Evolutionary conservation across 1,140 invertebrate species (phyloP).

Genomic region (Episyrphus balteatus): DNA sequence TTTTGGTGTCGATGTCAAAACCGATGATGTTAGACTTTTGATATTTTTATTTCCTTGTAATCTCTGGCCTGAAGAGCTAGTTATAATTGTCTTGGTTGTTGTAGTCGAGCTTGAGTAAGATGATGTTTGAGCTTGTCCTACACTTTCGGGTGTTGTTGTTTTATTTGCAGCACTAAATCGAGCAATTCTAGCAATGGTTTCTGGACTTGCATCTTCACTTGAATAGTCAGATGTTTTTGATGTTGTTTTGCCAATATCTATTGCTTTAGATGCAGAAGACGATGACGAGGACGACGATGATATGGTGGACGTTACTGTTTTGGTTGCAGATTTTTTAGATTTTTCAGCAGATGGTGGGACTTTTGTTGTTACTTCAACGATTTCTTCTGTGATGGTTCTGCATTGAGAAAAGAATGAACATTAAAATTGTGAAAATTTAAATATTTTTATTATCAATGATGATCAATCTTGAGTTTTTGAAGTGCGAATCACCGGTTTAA

Average conservation of each 20-base stretch:
- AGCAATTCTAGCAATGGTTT: conserved; percentile 3
- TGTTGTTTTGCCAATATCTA: conserved; percentile 9
- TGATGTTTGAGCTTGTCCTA: neutral
- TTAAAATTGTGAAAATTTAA: too few relatives aligned
- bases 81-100: conserved; percentile 13
- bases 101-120: conserved; percentile 5
- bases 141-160: conserved; percentile 2
- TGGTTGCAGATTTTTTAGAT: conserved; percentile 1
- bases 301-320: conserved; percentile 8
- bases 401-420: neutral
- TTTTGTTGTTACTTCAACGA: conserved; percentile 13
- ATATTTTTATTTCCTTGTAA: conserved; percentile 4
- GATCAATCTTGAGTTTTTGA: too few relatives aligned
- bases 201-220: conserved; percentile 8
- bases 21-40: conserved; percentile 11
- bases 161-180: neutral
- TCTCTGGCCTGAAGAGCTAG: neutral
- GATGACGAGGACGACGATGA: conserved; percentile 7
- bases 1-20: conserved; percentile 19
- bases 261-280: conserved; percentile 8
- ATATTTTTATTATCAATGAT: too few relatives aligned
- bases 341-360: conserved; percentile 2
- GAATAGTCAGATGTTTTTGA: conserved; percentile 10
- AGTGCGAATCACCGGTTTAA: too few relatives aligned
- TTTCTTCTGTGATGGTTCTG: conserved; percentile 31